Evolutionary conservation across 2,113 vertebrate species (phyloP).

Genomic region (Syngnathus typhle): DNA sequence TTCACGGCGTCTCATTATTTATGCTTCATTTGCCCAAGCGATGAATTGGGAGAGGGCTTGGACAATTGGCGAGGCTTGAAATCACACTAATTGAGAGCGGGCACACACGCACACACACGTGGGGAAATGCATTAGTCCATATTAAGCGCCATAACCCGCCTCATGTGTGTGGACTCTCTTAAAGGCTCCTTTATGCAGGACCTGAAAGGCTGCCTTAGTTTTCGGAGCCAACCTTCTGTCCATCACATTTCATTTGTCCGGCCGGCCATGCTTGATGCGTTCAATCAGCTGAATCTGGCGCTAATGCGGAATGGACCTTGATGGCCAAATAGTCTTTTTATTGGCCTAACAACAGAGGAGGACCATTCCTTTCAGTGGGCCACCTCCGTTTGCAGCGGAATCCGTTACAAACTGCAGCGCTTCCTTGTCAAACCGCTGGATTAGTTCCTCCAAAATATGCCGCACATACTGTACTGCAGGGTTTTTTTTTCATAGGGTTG

Average conservation of each 20-base stretch:
- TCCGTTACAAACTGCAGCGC: constrained; percentile 34
- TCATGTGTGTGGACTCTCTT: constrained; percentile 7
- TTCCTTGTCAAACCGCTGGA: constrained; percentile 45
- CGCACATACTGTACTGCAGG: constrained; percentile 17
- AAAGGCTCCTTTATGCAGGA: background rate
- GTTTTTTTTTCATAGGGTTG: background rate
- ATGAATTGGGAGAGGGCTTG: constrained; percentile 59
- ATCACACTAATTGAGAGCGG: constrained; percentile 74
- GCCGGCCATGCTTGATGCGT: no score
- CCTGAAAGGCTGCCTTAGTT: background rate
- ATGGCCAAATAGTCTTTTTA: background rate
- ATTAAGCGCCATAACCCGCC: no score
- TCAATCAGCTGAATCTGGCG: background rate
- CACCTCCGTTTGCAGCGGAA: constrained; percentile 45
- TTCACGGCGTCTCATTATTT: constrained; percentile 48
- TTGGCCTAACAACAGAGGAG: background rate
- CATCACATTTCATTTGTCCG: background rate
- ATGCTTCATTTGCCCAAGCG: constrained; percentile 54
- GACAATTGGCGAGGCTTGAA: constrained; percentile 66
- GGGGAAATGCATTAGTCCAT: constrained; percentile 53
- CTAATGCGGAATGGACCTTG: background rate
- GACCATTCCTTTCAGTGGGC: background rate
- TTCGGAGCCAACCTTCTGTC: no score
- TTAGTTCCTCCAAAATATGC: constrained; percentile 39
- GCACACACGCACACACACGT: constrained; percentile 40